A percentile compares a stretch with the other conserved stretches of the same genome.
phyloP scores from a whole-genome alignment of 2,113 vertebrate genomes.

The Macrotus californicus region DNA sequence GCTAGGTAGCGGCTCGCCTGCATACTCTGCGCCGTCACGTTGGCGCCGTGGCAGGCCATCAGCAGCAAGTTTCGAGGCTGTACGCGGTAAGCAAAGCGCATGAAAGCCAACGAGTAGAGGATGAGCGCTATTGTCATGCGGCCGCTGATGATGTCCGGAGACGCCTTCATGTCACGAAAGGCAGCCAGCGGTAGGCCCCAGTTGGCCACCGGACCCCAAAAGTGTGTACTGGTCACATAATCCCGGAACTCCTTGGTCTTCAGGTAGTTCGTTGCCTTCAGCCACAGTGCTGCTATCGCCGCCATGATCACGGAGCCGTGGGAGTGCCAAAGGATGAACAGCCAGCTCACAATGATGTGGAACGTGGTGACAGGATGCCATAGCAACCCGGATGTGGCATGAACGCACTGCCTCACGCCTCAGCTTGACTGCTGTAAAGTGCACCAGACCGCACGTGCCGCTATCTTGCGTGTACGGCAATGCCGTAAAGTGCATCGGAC shows the following conservation, averaged over 20 bases:
- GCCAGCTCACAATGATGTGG: background rate
- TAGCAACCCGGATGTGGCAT: fast-evolving
- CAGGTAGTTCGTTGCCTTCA: background rate
- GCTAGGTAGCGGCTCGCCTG: background rate
- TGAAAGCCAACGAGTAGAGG: slow-evolving; percentile 47
- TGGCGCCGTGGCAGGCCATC: slow-evolving; percentile 50
- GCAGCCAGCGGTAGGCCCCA: slow-evolving; percentile 46
- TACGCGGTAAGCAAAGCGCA: slow-evolving; percentile 48
- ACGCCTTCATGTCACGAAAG: slow-evolving; percentile 31
- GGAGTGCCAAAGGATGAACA: fast-evolving
- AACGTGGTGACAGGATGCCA: fast-evolving
- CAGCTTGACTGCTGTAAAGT: background rate
- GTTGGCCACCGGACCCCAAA: slow-evolving; percentile 62
- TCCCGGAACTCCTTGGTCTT: slow-evolving; percentile 47
- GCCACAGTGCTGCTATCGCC: background rate
- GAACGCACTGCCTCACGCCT: fast-evolving
- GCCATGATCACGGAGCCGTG: fast-evolving
- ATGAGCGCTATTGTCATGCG: slow-evolving; percentile 37
- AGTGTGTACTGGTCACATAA: slow-evolving; percentile 53
- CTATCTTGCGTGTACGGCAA: background rate
- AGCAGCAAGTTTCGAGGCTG: slow-evolving; percentile 55
- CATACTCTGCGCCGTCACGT: slow-evolving; percentile 19
- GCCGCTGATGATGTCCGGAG: slow-evolving; percentile 34
- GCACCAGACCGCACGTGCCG: background rate
- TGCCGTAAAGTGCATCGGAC: background rate